Evolutionary conservation across 2,888 invertebrate species (phyloP), one percentile per base, ranked within the genome.

Genomic region (Tupiocoris notatus): DNA sequence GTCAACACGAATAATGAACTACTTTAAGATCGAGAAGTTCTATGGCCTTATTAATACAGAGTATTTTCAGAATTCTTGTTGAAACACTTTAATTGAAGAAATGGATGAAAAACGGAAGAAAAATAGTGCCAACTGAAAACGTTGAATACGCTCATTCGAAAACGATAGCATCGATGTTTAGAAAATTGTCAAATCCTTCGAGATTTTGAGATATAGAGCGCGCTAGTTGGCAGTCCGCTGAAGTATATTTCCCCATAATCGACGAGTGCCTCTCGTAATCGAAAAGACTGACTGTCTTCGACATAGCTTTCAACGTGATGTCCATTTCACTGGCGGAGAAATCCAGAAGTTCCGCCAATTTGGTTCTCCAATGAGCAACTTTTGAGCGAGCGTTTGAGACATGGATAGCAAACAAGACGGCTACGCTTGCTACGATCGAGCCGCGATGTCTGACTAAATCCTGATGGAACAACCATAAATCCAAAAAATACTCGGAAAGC

Each of bases 401-500:
- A 59, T 70, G 61, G 1, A 70, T 23, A 25, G 70, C 70, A 24
- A 70, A 70, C 0, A 70, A 20, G 6, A 70, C 12, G 12, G 70
- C 59, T 12, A 24, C 22, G 17, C 70, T 70, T n/a, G 61, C 61
- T 1, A 70, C 1, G 18, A 70, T 59, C 1, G 70, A 70, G 0
- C 54, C 23, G 7, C 61, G 21, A 17, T 70, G 54, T 9, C 39
- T 57, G 59, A 23, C 70, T 22, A 70, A 59, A 18, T 59, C 70
- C 20, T 70, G 70, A 54, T 75, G 22, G 58, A 75, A 66, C 2
- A 75, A 25, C 59, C 62, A 75, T 23, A 75, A n/a, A 56, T 75
- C 75, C 20, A 75, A 24, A 23, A 75, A 75, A 24, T 75, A 66
- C 24, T 58, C 18, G 57, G 59, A 21, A 24, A 70, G 2, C 2